Conservation (phyloP, 2,113 vertebrate genomes). For the Alces alces region DNA sequence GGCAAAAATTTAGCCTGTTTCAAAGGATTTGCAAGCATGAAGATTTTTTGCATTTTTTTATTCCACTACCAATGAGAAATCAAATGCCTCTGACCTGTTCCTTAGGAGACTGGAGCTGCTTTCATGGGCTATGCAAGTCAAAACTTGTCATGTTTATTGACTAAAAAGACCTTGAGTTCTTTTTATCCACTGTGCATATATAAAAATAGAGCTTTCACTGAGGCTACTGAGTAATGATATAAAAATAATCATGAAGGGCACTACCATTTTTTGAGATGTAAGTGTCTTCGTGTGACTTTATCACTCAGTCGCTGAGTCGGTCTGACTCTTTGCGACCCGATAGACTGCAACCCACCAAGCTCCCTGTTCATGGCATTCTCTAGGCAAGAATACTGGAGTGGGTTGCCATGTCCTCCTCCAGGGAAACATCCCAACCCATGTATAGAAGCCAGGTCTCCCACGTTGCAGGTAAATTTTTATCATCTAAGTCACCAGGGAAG, state of each 20-base stretch:
- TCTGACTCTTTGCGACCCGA: background rate
- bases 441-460: background rate
- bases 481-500: background rate
- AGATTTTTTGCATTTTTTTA: background rate
- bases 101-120: background rate
- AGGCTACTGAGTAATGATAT: conserved; percentile 31
- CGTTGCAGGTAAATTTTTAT: background rate
- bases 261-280: conserved; percentile 14
- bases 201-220: conserved; percentile 40
- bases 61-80: background rate
- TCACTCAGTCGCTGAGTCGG: background rate
- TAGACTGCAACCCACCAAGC: accelerated
- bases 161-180: background rate
- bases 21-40: background rate
- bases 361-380: background rate
- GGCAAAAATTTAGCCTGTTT: background rate
- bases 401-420: background rate
- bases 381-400: background rate
- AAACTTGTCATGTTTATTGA: background rate
- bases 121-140: background rate
- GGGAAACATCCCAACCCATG: background rate
- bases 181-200: background rate
- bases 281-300: conserved; percentile 5
- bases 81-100: background rate
- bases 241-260: conserved; percentile 37